Conservation (phyloP, 2,797 vertebrate genomes). For the Emys orbicularis region DNA sequence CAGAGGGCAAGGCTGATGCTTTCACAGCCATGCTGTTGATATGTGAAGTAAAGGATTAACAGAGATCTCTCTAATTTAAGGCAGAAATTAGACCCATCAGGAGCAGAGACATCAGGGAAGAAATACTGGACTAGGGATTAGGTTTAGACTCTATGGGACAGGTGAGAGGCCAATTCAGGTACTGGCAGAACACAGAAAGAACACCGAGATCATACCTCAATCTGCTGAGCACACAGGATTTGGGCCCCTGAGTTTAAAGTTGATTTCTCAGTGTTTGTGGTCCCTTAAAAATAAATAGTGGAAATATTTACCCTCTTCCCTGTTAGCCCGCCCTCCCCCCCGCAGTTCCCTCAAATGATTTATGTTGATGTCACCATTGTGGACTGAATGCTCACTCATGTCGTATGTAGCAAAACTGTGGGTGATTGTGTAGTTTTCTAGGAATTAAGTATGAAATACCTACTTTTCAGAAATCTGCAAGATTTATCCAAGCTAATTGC, state of each 20-base stretch:
- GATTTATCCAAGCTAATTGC: neutral
- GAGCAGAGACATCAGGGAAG: neutral
- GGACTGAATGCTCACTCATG: neutral
- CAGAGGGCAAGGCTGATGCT: accelerated
- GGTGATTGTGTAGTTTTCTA: neutral
- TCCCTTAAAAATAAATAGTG: neutral
- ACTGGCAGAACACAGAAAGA: neutral
- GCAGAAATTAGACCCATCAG: neutral
- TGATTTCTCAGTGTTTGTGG: neutral
- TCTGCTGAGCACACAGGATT: neutral
- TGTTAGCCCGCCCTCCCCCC: neutral
- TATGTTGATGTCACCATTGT: neutral
- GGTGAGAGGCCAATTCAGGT: neutral
- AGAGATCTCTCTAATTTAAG: accelerated
- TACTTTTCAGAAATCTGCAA: neutral
- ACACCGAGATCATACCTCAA: neutral
- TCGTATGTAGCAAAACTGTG: too few species aligned
- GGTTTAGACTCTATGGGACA: neutral
- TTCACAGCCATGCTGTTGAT: neutral
- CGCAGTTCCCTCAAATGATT: neutral
- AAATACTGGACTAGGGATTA: neutral
- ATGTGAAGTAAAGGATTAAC: neutral
- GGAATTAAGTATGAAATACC: neutral
- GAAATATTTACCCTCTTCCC: neutral
- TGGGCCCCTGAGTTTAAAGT: neutral